Conservation (phyloP, 2,888 invertebrate genomes). For the Ectemnius cavifrons region DNA sequence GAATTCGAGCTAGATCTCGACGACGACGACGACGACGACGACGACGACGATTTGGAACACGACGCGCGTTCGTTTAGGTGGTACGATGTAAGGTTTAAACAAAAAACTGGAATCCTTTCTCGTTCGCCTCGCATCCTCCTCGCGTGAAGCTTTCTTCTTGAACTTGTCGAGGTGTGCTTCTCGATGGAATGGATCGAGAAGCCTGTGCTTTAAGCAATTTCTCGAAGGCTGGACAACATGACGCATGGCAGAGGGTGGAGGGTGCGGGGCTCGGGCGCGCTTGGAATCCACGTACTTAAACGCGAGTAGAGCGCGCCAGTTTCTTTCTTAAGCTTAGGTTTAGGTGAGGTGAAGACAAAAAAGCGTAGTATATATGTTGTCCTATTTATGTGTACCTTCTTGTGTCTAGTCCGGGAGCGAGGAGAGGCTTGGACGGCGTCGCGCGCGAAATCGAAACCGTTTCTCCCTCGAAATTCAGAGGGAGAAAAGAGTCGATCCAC, state of each 20-base stretch:
- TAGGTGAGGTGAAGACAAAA: slow-evolving; percentile 28
- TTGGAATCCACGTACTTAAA: slow-evolving; percentile 38
- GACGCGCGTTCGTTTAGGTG: slow-evolving; percentile 25
- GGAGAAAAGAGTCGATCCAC: slow-evolving; percentile 32
- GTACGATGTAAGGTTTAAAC: slow-evolving; percentile 36
- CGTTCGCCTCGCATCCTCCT: slow-evolving; percentile 4
- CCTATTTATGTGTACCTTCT: slow-evolving; percentile 75
- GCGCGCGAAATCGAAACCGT: slow-evolving; percentile 12
- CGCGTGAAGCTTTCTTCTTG: not conserved
- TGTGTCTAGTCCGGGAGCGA: slow-evolving; percentile 75
- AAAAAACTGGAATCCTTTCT: slow-evolving; percentile 22
- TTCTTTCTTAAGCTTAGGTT: slow-evolving; percentile 45
- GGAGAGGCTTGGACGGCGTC: slow-evolving; percentile 43
- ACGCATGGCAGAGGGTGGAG: not conserved
- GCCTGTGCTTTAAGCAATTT: not conserved
- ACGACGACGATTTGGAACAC: slow-evolving; percentile 6
- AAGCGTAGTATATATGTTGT: slow-evolving; percentile 57
- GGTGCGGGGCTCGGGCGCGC: slow-evolving; percentile 19
- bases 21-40: slow-evolving; percentile 1
- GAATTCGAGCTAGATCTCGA: slow-evolving; percentile 7
- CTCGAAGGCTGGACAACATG: not conserved
- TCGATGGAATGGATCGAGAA: not conserved
- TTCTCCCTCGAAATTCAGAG: not conserved
- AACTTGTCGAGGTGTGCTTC: no score
- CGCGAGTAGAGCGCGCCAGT: slow-evolving; percentile 42